Base-by-base conservation (phyloP, 64 coral and sea anemone species). In the Porites australiensis region DNA sequence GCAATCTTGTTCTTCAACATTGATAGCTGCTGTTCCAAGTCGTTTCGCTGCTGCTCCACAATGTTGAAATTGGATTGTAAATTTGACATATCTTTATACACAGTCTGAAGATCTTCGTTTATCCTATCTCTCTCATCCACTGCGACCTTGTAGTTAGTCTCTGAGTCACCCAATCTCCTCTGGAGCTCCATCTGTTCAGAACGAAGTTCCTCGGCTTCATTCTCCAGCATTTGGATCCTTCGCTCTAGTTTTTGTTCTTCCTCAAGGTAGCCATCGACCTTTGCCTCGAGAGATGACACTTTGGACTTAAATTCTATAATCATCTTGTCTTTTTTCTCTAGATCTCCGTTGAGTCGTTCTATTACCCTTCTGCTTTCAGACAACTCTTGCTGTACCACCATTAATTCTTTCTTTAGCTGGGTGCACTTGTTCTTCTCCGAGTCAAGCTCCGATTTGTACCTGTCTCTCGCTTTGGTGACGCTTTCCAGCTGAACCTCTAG, bases 241-340 rank as follows among this genome's bases (percentile, higher is more conserved):
- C 73, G 61, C 21, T 97, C 92, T 23, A 91, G 82, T 19, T 87
- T 77, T 20, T 86, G 88, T 44, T 77, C 76, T 66, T 97, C 95
- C 4, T 79, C 92, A 4, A 82, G 54, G 43, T 94, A 75, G 43
- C 71, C 58, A 20, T 97, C 95, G 11, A 94, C 89, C 79, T 94
- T 94, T 72, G 79, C 83, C 61, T 97, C 95, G 49, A 94, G 82
- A 65, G 82, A 54, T 61, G 66, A 21, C 76, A 94, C 90, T 71
- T 68, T 79, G 7, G 77, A 63, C 79, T 91, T 93, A 20, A 94
- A 68, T 18, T 97, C 93, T 55, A 87, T 83, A 80, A 97, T 97
- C n/a, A 68, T 97, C 61, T 97, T 97, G 75, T 94, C 91, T 64
- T 81, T 87, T 75, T 88, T 97, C 53, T 90, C 95, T 10, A 97